Evolutionary conservation across 2,888 invertebrate species (phyloP), one percentile per base, ranked within the genome.

Genomic region (Microctonus aethiopoides): DNA sequence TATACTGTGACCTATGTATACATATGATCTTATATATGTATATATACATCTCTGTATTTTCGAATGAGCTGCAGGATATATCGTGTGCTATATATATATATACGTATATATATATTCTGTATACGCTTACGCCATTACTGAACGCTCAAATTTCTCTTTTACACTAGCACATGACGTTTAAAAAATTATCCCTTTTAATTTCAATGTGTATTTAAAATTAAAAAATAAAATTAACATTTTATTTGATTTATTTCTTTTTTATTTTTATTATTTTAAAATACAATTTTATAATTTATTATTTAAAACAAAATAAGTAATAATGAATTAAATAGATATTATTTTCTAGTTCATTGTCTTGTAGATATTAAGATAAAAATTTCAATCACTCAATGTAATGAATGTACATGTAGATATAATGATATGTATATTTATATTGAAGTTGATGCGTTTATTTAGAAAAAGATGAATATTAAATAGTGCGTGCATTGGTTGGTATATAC

Each of bases 61-160:
- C 78, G 80, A 82, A 81, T 79, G 81, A 81, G 81, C 73, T 79
- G 76, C n/a, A n/a, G n/a, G 76, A 80, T 82, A 79, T 79, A 81
- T 81, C 76, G 78, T 72, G 77, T 76, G 75, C 74, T 72, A 26
- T 68, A 60, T 60, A 70, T 65, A 70, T 41, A n/a, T n/a, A n/a
- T n/a, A n/a, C n/a, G n/a, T n/a, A n/a, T n/a, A n/a, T n/a, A n/a
- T n/a, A n/a, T n/a, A n/a, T n/a, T n/a, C n/a, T 72, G 57, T 74
- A 73, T 70, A 76, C 75, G 78, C 77, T 80, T 81, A 80, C 78
- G 77, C 78, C 78, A 79, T 81, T 81, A 81, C 79, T 79, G 76
- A 80, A n/a, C 78, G 78, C 79, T 81, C 76, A 78, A 80, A 80
- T 79, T 79, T 80, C 76, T 74, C 75, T 74, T 76, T 74, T 75